Conservation (phyloP, 2,888 invertebrate genomes). For the Salpingus planirostris region DNA sequence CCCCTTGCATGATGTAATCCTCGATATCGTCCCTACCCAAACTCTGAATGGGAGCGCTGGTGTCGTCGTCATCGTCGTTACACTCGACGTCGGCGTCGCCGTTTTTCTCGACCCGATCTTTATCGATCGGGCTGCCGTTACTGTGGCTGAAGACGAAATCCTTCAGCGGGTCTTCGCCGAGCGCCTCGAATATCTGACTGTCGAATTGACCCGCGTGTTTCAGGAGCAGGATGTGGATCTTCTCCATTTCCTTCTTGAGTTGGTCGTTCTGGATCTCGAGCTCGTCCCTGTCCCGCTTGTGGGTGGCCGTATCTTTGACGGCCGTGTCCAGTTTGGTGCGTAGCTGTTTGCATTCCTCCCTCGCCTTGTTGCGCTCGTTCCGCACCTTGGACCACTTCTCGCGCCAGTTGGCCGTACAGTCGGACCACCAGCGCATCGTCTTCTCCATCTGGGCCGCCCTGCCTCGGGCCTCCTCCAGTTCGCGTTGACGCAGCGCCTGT, state of each 20-base stretch:
- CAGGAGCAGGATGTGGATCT: constrained; percentile 57
- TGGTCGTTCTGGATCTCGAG: constrained; percentile 68
- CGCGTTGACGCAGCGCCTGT: constrained; percentile 59
- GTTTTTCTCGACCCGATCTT: no score
- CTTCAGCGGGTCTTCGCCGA: constrained; percentile 42
- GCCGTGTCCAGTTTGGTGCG: constrained; percentile 71
- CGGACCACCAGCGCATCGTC: constrained; percentile 99
- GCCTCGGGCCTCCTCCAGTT: constrained; percentile 89
- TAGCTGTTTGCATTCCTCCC: constrained; percentile 81
- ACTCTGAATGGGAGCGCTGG: no score
- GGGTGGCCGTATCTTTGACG: constrained; percentile 62
- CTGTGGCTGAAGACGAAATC: constrained; percentile 36
- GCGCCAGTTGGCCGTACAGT: constrained; percentile 94
- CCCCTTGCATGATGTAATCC: constrained; percentile 56
- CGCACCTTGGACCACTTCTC: constrained; percentile 94
- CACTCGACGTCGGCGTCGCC: no score
- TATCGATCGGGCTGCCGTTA: no score
- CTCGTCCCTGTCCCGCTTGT: constrained; percentile 72
- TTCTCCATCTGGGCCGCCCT: constrained; percentile 98
- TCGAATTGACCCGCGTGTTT: constrained; percentile 65
- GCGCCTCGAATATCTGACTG: constrained; percentile 44
- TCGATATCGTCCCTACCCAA: constrained; percentile 40
- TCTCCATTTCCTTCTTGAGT: constrained; percentile 72
- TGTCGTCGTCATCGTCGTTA: no score
- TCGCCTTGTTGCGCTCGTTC: constrained; percentile 84